Base-by-base conservation (phyloP, 1,140 invertebrate genomes). In the Pentalonia nigronervosa region DNA sequence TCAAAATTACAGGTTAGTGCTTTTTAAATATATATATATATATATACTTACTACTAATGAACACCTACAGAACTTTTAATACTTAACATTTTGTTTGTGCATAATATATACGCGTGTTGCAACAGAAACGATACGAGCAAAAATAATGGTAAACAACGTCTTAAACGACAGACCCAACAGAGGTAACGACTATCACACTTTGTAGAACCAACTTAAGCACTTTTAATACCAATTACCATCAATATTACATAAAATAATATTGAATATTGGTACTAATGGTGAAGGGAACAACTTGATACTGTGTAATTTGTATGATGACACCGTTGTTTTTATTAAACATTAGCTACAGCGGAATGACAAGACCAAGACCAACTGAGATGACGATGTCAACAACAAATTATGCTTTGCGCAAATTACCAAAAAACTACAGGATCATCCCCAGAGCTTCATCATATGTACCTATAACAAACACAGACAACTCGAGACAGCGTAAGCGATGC, bases 1-100 rank as follows among this genome's bases (percentile, higher is more conserved):
- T 93, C 91, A 93, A 93, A 93, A 93, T 53, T 93, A 83, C 81
- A 93, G 91, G 91, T 93, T 84, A 93, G 91, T 93, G 48, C 53
- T 67, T 67, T 67, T 45, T 30, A 45, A 20, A 67, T 67, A 67
- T 67, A 60, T n/a, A n/a, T n/a, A n/a, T n/a, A n/a, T 14, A 90
- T 90, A 25, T 60, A n/a, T 45, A 25, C 23, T 90, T 67, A 56
- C 14, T 21, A 45, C 53, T n/a, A 60, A 45, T 90, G 14, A 45
- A 60, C 0, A 90, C 53, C 14, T 89, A 90, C 89, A 30, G 50
- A 90, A 90, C 89, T 86, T 30, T 30, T 93, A 83, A 84, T 93
- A 93, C 76, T 93, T 53, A 36, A 91, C 48, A 41, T 84, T 84
- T 84, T 76, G 23, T 50, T 91, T 53, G 76, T 92, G 84, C 91